Base-by-base conservation (phyloP, 2,888 invertebrate genomes). In the Bhutanitis thaidina region DNA sequence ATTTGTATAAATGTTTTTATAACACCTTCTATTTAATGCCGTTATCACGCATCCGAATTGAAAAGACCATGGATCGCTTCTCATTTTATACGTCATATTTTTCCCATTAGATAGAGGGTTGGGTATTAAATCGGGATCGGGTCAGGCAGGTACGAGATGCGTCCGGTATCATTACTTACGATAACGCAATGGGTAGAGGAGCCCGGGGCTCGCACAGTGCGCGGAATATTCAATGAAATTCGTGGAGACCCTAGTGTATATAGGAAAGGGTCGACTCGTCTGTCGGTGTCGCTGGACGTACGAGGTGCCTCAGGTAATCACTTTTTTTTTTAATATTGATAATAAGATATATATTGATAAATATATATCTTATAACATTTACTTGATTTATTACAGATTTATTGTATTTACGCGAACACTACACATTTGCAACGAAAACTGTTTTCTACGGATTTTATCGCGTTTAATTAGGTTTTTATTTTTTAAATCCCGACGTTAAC, bases 101-200 rank as follows among this genome's bases (percentile, higher is more conserved):
- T 49, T 49, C 32, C 30, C 43, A 38, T 49, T 43, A 43, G 38
- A 38, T 12, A 30, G 10, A 49, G 32, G 49, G 49, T 37, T 32
- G 32, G n/a, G 15, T 43, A 38, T 37, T 25, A 38, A 14, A 40
- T 27, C 40, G 38, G 32, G 37, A 12, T 20, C 37, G 32, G 37
- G 43, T 9, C 30, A 9, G 27, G 35, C 34, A 37, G 49, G 49
- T 37, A 29, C 29, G 8, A 10, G 35, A n/a, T 13, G 27, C 7
- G 35, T 9, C 44, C 29, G 14, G 12, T 29, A 40, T 43, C 43
- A 43, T 30, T 30, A 38, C 32, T 20, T 15, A 1, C 30, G 34
- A 12, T 27, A 32, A 15, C 35, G 36, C 12, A 27, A 27, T 27
- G 8, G n/a, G n/a, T n/a, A n/a, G n/a, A n/a, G n/a, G n/a, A 27